A percentile compares a stretch with the other conserved stretches of the same genome.
phyloP scores from a whole-genome alignment of 1,140 invertebrate species.

The Hypothenemus hampei region DNA sequence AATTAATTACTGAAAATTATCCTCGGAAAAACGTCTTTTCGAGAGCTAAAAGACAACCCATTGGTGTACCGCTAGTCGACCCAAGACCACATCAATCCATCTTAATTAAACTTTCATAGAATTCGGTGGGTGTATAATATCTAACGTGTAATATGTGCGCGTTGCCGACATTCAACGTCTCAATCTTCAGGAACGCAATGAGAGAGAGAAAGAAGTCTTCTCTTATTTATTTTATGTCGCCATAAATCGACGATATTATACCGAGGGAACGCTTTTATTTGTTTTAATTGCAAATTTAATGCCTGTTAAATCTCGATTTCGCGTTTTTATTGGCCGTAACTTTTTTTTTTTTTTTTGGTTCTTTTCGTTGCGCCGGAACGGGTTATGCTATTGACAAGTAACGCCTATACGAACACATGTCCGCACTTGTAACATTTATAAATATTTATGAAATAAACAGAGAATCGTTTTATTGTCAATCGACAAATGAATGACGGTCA shows the following conservation, averaged over 20 bases:
- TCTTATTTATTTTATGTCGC: constrained; percentile 19
- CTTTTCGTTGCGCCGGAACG: no score
- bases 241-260: constrained; percentile 11
- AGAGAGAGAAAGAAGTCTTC: no score
- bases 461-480: no score
- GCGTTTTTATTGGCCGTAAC: constrained; percentile 5
- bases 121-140: constrained; percentile 17
- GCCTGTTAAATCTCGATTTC: constrained; percentile 11
- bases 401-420: no score
- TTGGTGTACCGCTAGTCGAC: neutral
- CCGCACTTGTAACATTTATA: no score
- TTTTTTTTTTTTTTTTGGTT: no score
- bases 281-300: constrained; percentile 17
- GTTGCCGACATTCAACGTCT: constrained; percentile 13
- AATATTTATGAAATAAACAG: no score
- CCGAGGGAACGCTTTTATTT: constrained; percentile 12
- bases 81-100: constrained; percentile 5
- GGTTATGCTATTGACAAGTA: no score
- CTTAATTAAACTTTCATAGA: constrained; percentile 18
- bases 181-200: no score
- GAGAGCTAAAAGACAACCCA: neutral
- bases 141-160: constrained; percentile 11
- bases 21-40: neutral
- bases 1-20: no score
- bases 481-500: no score